phyloP scores from a whole-genome alignment of 2,888 invertebrate species.

The Noctua fimbriata region DNA sequence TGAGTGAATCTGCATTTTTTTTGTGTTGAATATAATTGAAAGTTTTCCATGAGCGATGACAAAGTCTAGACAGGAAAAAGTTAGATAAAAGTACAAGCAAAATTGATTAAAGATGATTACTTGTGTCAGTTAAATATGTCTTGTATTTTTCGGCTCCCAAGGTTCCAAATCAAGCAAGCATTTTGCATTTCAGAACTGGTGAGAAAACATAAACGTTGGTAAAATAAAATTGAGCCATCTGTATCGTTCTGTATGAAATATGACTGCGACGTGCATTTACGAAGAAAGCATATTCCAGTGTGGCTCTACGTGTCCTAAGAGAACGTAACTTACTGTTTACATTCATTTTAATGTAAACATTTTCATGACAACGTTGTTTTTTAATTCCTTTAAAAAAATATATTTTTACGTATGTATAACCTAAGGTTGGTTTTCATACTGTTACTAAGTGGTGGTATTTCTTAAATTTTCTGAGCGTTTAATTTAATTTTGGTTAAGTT shows the following conservation, averaged over 20 bases:
- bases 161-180: neutral
- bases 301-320: constrained; percentile 37
- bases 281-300: constrained; percentile 19
- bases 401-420: neutral
- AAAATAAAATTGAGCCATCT: constrained; percentile 55
- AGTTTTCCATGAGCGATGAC: constrained; percentile 14
- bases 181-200: constrained; percentile 25
- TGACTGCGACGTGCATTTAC: constrained; percentile 47
- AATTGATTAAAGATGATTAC: constrained; percentile 3
- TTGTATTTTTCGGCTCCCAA: neutral
- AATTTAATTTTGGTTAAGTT: neutral
- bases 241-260: constrained; percentile 45
- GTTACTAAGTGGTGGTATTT: no score
- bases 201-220: constrained; percentile 35
- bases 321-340: neutral
- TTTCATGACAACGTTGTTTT: neutral
- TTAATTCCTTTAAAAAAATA: neutral
- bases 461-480: neutral
- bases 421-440: neutral
- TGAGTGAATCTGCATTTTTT: constrained; percentile 9
- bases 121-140: neutral
- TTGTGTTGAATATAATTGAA: constrained; percentile 16
- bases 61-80: constrained; percentile 31
- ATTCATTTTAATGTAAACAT: constrained; percentile 5
- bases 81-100: neutral